Percentiles rank a stretch among this genome's conserved stretches.
phyloP scores from a whole-genome alignment of 2,888 invertebrate genomes.

The Tachystola acroxantha region DNA sequence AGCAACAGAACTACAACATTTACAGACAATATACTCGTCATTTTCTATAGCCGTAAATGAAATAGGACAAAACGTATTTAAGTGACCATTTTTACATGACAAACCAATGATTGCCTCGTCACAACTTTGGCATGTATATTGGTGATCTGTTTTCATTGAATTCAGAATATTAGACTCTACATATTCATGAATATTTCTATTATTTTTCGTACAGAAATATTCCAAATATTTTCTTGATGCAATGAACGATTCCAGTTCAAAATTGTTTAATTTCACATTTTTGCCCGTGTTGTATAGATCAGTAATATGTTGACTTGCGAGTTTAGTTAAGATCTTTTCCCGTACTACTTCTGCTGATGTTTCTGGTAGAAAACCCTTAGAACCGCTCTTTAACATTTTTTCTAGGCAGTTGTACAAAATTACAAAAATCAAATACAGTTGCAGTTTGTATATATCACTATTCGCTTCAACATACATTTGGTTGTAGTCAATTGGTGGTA shows the following conservation, averaged over 20 bases:
- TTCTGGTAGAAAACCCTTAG: conserved; percentile 34
- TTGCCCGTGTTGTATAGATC: conserved; percentile 25
- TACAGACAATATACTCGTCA: conserved; percentile 50
- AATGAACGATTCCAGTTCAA: conserved; percentile 35
- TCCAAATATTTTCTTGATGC: conserved; percentile 44
- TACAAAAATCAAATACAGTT: conserved; percentile 46
- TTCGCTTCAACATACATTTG: conserved; percentile 32
- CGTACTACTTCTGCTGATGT: conserved; percentile 37
- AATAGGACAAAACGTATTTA: conserved; percentile 54
- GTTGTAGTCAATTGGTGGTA: conserved; percentile 39
- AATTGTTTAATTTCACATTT: conserved; percentile 18
- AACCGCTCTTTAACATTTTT: conserved; percentile 25
- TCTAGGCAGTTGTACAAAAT: conserved; percentile 33
- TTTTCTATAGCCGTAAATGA: conserved; percentile 51
- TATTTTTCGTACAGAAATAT: conserved; percentile 42
- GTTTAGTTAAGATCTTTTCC: conserved; percentile 42
- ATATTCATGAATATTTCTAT: conserved; percentile 22
- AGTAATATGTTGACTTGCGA: conserved; percentile 36
- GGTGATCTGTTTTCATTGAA: conserved; percentile 14
- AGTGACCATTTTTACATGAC: conserved; percentile 43
- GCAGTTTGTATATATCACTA: conserved; percentile 43
- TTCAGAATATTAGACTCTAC: conserved; percentile 24
- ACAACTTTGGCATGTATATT: conserved; percentile 54
- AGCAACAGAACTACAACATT: conserved; percentile 41
- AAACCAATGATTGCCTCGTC: conserved; percentile 43